Conservation (phyloP, 2,797 vertebrate genomes). For the Oreochromis mossambicus region DNA sequence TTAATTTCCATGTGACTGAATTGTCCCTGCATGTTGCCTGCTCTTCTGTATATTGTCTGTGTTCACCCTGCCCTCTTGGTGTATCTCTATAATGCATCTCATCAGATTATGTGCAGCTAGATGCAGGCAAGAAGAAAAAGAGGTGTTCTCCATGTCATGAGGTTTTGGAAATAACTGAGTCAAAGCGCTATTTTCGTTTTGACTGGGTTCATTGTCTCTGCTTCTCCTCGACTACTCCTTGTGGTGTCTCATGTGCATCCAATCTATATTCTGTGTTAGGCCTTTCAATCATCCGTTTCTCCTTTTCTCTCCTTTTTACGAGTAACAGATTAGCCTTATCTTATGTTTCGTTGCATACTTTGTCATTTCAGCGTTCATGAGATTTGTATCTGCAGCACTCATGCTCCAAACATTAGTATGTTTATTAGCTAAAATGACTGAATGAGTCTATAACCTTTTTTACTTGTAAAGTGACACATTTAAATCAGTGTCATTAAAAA, state of each 20-base stretch:
- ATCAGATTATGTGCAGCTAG: background rate
- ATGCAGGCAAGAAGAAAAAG: background rate
- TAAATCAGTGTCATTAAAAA: background rate
- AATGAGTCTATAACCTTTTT: background rate
- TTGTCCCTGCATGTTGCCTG: background rate
- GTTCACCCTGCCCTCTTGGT: background rate
- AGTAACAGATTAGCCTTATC: background rate
- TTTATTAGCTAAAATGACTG: background rate
- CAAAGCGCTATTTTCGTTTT: slow-evolving; percentile 20
- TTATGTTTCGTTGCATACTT: background rate
- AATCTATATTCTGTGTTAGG: background rate
- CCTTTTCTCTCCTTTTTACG: background rate
- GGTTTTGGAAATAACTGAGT: slow-evolving; percentile 23
- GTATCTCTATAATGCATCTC: background rate
- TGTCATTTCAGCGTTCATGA: background rate
- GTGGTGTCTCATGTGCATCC: slow-evolving; percentile 37
- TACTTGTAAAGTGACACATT: background rate
- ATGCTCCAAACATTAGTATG: background rate
- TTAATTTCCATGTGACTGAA: background rate
- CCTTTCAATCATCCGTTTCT: slow-evolving; percentile 12
- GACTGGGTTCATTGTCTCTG: slow-evolving; percentile 28
- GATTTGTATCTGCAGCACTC: background rate
- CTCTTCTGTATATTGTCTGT: background rate
- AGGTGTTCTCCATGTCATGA: background rate
- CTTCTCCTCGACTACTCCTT: background rate